These are phyloP conservation scores for Tychaedon coryphoeus DNA, from an alignment of 2,113 vertebrate species.

Conservation along the genomic window DNA sequence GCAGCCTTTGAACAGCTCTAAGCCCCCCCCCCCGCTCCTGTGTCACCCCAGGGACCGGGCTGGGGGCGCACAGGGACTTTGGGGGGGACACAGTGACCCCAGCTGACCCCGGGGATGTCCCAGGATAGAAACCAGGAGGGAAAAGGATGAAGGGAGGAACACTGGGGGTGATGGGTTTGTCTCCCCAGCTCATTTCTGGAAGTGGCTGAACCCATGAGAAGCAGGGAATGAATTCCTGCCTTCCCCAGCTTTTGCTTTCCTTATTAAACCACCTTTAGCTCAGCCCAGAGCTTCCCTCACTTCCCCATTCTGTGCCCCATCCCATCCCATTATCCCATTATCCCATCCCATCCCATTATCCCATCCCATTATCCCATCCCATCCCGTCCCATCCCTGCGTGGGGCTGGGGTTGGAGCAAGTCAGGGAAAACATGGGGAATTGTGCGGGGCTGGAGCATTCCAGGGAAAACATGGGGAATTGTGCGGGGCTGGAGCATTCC, in stretches of 20 bases:
- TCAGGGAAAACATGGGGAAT: not conserved
- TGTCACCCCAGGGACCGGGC: not conserved
- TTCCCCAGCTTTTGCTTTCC: not conserved
- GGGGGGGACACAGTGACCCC: not conserved
- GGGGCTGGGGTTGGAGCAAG: not conserved
- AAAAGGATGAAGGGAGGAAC: not conserved
- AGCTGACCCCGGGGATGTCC: not conserved
- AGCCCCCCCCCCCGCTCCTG: not conserved
- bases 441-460: not conserved
- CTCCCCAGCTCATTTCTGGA: too few species aligned
- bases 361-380: too few species aligned
- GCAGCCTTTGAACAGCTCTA: not conserved
- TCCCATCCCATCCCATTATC: too few species aligned
- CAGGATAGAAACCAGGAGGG: not conserved
- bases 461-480: too few species aligned
- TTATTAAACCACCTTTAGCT: not conserved
- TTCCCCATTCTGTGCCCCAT: not conserved
- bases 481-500: too few species aligned
- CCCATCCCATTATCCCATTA: too few species aligned
- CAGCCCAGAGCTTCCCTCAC: not conserved
- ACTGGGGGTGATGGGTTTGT: not conserved
- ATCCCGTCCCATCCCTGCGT: too few species aligned
- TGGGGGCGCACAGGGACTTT: not conserved
- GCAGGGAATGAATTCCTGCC: too few species aligned
- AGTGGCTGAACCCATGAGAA: too few species aligned